Evolutionary conservation across 2,113 vertebrate species (phyloP), one percentile per base, ranked within the genome.

Genomic region (Panthera uncia): DNA sequence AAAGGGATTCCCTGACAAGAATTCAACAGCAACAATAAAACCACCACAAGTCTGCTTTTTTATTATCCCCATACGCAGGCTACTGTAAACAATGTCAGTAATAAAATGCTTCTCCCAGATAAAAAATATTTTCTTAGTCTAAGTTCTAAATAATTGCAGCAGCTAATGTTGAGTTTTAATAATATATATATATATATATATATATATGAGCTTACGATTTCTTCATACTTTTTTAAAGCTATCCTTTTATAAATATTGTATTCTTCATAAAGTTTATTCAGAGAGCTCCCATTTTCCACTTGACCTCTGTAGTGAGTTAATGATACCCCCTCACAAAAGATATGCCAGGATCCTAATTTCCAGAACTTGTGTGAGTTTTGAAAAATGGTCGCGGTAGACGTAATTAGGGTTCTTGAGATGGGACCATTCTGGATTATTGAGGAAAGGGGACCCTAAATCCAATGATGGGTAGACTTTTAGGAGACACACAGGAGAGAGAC

Each of bases 21-120:
- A 71, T 95, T 74, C n/a, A 88, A 29, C 6, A 92, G 23, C 12
- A 61, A 6, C 25, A 68, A 31, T 23, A 78, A 85, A 85, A 74
- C 4, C 4, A 82, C 27, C 19, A 38, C 27, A 41, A 95, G 52
- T 11, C n/a, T 81, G 36, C 23, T 33, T 82, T 82, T 87, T 83
- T 50, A 94, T 87, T 65, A 78, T 66, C 15, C 33, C 33, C 19
- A 21, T 5, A 11, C 36, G 6, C 45, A 89, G 61, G 6, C 76
- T 87, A 92, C 83, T 92, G 16, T 83, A 92, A 97, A 52, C 31
- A 95, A 41, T 68, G 29, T 85, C 82, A 93, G n/a, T 31, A 23
- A 78, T 91, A 68, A 94, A 95, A 81, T 86, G 25, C 5, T 63
- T 92, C 10, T 91, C 15, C 31, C 15, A 41, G 13, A 29, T 48